Evolutionary conservation across 2,888 invertebrate species (phyloP), one percentile per base, ranked within the genome.

Genomic region (Ectemnius lituratus): DNA sequence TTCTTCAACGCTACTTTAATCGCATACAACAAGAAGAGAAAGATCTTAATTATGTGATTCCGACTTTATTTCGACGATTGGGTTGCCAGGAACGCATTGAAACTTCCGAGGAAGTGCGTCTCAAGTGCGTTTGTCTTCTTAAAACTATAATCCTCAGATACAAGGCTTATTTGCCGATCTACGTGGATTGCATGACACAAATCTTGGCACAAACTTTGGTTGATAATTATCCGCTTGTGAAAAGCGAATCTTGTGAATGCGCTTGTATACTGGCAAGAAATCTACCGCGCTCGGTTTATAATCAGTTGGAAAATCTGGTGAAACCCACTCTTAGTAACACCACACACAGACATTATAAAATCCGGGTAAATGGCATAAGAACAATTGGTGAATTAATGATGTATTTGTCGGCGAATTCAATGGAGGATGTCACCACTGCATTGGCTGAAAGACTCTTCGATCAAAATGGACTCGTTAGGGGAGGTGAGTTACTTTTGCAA

Each of bases 391-490:
- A 91, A 85, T 91, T 93, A 71, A 92, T 96, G 16, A 91, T 95
- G 80, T 94, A 95, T 80, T 95, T 96, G 2, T 94, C 94, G 88
- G 94, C 92, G 0, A 96, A 95, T 86, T 93, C 93, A 56, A 93
- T 97, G 78, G 94, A 96, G 75, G 92, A 95, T 67, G 94, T 95
- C 0, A 93, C 96, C 23, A 94, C 94, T 0, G 95, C 96, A n/a
- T 92, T 98, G 89, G 97, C 97, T 0, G 97, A 97, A 85, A 93
- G 96, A 82, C 90, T 98, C 4, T 98, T 98, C 92, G 98, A 98
- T 92, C 94, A 95, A 83, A 95, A 95, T 86, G 94, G 95, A 0
- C 91, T 93, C 70, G 98, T 98, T 0, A 93, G 98, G 60, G 91
- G 89, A 79, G 90, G 90, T 90, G 81, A 76, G 11, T 47, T 16